Base-by-base conservation (phyloP, 1,140 invertebrate species). In the Pararge aegeria region DNA sequence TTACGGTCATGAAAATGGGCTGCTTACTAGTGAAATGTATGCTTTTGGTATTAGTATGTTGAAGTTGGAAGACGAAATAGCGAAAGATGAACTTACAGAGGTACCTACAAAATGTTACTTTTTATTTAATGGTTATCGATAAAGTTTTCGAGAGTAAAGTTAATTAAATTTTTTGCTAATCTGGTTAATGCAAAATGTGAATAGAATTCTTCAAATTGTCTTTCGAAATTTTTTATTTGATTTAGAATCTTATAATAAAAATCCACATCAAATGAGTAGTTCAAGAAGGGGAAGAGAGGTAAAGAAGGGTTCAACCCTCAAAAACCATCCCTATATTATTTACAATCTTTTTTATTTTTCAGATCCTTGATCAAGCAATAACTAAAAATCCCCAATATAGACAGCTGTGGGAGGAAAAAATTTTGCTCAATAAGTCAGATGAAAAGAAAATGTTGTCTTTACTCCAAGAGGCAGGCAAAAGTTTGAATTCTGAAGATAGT, bases 1-100 rank as follows among this genome's bases (percentile, higher is more conserved):
- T 37, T 82, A 73, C 66, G 80, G 81, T 1, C 78, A 83, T 58
- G 78, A 82, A 12, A 79, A 81, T 73, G 79, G 73, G 38, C 51
- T 87, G 10, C 67, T 89, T 5, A 66, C 64, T 18, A 79, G 80
- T 76, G 78, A 86, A 12, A 85, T 89, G 78, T 89, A 83, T 65
- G 70, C 61, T 15, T 87, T 89, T 77, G 84, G 86, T 2, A 73
- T 89, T 29, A 64, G 78, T 19, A 53, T 89, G 44, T 61, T 89
- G 49, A 87, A 83, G 50, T 19, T 82, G 16, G 78, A 87, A 62
- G 64, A 75, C 46, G 68, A 75, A 51, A 62, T 66, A 13, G 60
- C 66, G 6, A 64, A 61, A 40, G 69, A 79, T 15, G 73, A 89
- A 48, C 72, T 80, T 20, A 46, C 53, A 21, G 50, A 83, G 80